phyloP scores from a whole-genome alignment of 2,888 invertebrate species.

The Fragum fragum region DNA sequence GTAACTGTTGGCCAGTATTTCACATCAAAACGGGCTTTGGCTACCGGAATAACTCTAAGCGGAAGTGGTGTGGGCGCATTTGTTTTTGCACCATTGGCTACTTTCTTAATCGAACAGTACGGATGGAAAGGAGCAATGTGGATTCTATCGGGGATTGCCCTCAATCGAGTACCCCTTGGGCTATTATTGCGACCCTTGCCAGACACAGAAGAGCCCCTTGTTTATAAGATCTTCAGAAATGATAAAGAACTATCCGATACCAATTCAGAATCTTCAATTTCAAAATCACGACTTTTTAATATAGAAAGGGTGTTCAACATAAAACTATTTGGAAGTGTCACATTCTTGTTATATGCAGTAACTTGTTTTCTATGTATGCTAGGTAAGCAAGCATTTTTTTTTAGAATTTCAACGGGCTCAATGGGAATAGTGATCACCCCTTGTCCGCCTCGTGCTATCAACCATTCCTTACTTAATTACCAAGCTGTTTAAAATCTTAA shows the following conservation, averaged over 20 bases:
- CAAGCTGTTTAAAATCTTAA: no score
- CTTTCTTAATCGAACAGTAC: slow-evolving; percentile 24
- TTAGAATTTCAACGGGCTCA: no score
- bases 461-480: no score
- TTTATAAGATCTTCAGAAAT: not conserved
- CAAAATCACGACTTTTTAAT: not conserved
- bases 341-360: slow-evolving; percentile 89
- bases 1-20: slow-evolving; percentile 36
- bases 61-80: slow-evolving; percentile 44
- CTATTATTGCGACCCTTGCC: slow-evolving; percentile 19
- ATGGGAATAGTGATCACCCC: no score
- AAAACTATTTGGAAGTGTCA: slow-evolving; percentile 93
- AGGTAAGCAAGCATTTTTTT: slow-evolving; percentile 76
- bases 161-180: slow-evolving; percentile 35
- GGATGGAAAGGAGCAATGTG: slow-evolving; percentile 36
- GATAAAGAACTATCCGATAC: not conserved
- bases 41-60: slow-evolving; percentile 29
- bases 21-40: slow-evolving; percentile 33
- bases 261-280: not conserved
- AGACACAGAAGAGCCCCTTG: not conserved
- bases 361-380: slow-evolving; percentile 81
- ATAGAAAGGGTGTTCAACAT: slow-evolving; percentile 90
- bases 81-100: slow-evolving; percentile 32
- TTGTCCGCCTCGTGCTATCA: no score
- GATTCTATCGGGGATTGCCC: slow-evolving; percentile 27